Evolutionary conservation across 92 coral and sea anemone genomes (phyloP).

Genomic region (Phenganax subtilis): DNA sequence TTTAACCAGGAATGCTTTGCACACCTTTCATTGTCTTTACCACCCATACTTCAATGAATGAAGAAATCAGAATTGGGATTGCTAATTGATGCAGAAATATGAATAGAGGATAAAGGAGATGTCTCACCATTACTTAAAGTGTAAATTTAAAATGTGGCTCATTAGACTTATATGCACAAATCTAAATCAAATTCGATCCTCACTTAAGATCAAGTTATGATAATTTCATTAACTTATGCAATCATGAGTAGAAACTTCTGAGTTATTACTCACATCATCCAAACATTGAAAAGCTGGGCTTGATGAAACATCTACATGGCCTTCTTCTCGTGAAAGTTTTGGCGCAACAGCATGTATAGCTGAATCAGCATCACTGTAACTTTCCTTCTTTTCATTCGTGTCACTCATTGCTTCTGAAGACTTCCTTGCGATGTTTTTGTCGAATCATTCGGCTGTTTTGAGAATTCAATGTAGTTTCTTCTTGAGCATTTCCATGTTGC

Average conservation of each 20-base stretch:
- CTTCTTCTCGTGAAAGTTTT: constrained; percentile 89
- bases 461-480: background rate
- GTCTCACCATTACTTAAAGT: no score
- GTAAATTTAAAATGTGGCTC: no score
- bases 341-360: constrained; percentile 99
- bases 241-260: background rate
- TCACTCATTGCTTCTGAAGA: constrained; percentile 70
- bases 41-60: no score
- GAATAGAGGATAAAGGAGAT: no score
- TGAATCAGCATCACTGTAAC: constrained; percentile 65
- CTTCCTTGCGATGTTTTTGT: background rate
- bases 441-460: background rate
- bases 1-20: no score
- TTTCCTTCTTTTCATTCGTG: constrained; percentile 78
- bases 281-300: constrained; percentile 98
- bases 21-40: no score
- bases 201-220: no score
- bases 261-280: constrained; percentile 65
- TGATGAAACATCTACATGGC: constrained; percentile 90
- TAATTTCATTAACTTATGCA: no score
- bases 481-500: background rate
- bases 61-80: no score
- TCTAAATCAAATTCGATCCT: no score
- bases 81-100: no score
- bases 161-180: no score